Base-by-base conservation (phyloP, 2,888 invertebrate species). In the Rhagonycha lutea region DNA sequence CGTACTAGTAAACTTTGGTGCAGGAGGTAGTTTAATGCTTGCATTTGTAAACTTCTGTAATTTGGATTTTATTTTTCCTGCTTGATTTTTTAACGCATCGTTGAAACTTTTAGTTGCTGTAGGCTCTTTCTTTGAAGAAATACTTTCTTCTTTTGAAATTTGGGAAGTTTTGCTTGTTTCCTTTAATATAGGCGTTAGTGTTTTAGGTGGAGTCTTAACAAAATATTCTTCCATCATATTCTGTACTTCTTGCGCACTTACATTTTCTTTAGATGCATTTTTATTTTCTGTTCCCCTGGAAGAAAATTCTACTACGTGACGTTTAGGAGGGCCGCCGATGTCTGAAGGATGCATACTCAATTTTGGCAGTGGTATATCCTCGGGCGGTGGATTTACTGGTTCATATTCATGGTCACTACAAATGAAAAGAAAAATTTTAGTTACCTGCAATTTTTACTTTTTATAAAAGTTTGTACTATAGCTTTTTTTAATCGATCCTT, bases 381-480 rank as follows among this genome's bases (percentile, higher is more conserved):
- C 89, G 78, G 89, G 89, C 80, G 94, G 93, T 83, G 93, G 93
- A 86, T 94, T 94, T 87, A 96, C 94, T 83, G 95, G 95, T 90
- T 96, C 96, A 90, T 96, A 96, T 89, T 96, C 95, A 92, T 96
- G 96, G 91, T 96, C 96, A 91, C 96, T 96, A 90, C 83, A 92
- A 92, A 70, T 72, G 14, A 67, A 79, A 75, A 76, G 82, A 47
- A 7, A 8, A 8, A 28, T 28, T 47, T 47, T 7, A 7, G n/a
- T n/a, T 7, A 47, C 18, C 18, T 18, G 18, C 18, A 18, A 18
- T 18, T 18, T 18, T 18, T 18, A 18, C 18, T 18, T 18, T 47
- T n/a, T 47, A 47, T 11, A 47, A 2, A 47, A 47, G 7, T n/a
- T 47, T 47, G 12, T 32, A 32, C 5, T 12, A n/a, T 4, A 12